Evolutionary conservation across 2,888 invertebrate species (phyloP), one percentile per base, ranked within the genome.

Genomic region (Caenorhabditis zanzibari): DNA sequence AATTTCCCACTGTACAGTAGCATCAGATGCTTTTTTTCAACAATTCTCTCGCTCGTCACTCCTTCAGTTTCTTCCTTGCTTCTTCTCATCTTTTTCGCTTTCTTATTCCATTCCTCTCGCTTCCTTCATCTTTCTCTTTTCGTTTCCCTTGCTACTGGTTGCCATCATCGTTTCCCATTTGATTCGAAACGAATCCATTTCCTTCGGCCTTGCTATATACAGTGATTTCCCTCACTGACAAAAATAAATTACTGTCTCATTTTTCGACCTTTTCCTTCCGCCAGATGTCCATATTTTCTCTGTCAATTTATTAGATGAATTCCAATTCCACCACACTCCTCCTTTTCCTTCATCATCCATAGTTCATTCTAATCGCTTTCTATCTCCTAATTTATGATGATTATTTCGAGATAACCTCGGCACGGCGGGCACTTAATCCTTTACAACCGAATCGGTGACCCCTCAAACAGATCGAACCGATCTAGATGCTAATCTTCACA

Each of bases 401-500:
- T 77, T 77, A 77, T 79, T 63, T 71, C 63, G 71, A 47, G 47
- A 79, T 64, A 77, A 63, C 77, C 69, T 19, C 47, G 4, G 19
- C 9, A 14, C 64, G 5, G 52, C 32, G 49, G 75, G 66, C 66
- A 69, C 71, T 64, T 79, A 79, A 79, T 79, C 79, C 69, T 16
- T 32, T 38, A 54, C 56, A 79, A 44, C 54, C 79, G 38, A 69
- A 69, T 69, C 77, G 69, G 75, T 54, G 79, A 79, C 79, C 79
- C 68, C 24, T 24, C 14, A 19, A 24, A 28, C 38, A 32, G 35
- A 41, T 69, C 63, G 52, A 79, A 64, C 79, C 79, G 79, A 79
- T 79, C 71, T 61, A 69, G 79, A 79, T 79, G 79, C 79, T 79
- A 79, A 79, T 79, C 79, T 77, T 26, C 26, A 44, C 24, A 38